Evolutionary conservation across 2,888 invertebrate species (phyloP), one percentile per base, ranked within the genome.

Genomic region (Oasisia sp.): DNA sequence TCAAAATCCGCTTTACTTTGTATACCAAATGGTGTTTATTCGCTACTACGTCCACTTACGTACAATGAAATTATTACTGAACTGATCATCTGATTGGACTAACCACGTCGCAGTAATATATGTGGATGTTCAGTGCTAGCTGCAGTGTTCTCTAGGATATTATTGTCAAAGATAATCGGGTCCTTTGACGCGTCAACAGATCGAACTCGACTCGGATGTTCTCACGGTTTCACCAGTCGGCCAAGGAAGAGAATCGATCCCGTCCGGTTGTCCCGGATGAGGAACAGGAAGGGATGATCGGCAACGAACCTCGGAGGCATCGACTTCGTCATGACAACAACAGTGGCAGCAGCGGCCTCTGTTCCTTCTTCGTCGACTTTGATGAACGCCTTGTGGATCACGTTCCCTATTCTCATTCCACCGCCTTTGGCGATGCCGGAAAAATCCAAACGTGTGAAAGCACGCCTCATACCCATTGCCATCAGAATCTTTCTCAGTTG

Each of bases 341-440:
- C 94, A 27, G 94, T 95, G 7, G 96, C 95, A 7, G 95, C 95
- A 12, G 96, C 95, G 5, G 96, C 96, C 91, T 95, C 96, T 2
- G 95, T 94, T 0, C 96, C 96, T 92, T 96, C 95, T 93, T 96
- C 96, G 92, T 95, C 95, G 0, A 96, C 95, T 91, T 96, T 95
- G 38, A 96, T 94, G 93, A 95, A 95, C 11, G 96, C 95, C 93
- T 96, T 95, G 93, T 96, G 96, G 11, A 95, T 92, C 3, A 95
- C 95, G 50, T 94, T 93, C 8, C 94, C 94, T 5, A 96, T 94
- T 92, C 92, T 94, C 44, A 95, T 89, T n/a, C 93, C 92, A n/a
- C 93, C 93, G 0, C 92, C 93, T 9, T 93, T 93, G 45, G 94
- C 94, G 92, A 95, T 95, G n/a, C 94, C 95, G 44, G 95, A 94